Conservation (phyloP, 2,888 invertebrate species). For the Drosophila falleni region DNA sequence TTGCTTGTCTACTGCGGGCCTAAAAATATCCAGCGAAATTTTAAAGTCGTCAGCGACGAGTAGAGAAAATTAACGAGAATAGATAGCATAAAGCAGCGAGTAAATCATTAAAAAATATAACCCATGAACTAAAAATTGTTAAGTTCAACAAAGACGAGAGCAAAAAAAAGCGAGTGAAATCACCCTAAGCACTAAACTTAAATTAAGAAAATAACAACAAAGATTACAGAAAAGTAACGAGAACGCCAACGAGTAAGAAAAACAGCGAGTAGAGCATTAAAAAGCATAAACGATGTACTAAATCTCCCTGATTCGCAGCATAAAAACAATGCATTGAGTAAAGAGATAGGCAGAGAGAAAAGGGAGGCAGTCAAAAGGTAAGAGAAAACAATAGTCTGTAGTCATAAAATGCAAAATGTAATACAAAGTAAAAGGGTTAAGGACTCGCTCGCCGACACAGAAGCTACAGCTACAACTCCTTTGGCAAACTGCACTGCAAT, state of each 20-base stretch:
- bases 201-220: neutral
- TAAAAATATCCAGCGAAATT: slow-evolving; percentile 11
- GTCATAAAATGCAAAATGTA: slow-evolving; percentile 73
- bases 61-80: neutral
- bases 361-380: slow-evolving; percentile 3
- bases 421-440: slow-evolving; percentile 71
- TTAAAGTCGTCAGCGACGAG: slow-evolving; percentile 18
- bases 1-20: slow-evolving; percentile 31
- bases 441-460: slow-evolving; percentile 20
- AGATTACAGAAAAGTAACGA: neutral
- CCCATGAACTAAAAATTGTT: neutral
- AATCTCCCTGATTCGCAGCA: slow-evolving; percentile 59
- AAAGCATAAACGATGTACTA: slow-evolving; percentile 53
- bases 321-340: slow-evolving; percentile 12
- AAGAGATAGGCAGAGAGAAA: slow-evolving; percentile 30
- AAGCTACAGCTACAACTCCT: neutral
- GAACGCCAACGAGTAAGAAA: neutral
- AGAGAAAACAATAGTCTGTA: slow-evolving; percentile 48
- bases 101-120: neutral
- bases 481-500: slow-evolving; percentile 32
- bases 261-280: slow-evolving; percentile 6
- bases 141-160: neutral
- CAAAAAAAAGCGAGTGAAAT: neutral
- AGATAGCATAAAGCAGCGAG: slow-evolving; percentile 6
- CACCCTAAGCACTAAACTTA: neutral